Evolutionary conservation across 92 coral and sea anemone genomes (phyloP), one percentile per base, ranked within the genome.

Genomic region (Porites lobata): DNA sequence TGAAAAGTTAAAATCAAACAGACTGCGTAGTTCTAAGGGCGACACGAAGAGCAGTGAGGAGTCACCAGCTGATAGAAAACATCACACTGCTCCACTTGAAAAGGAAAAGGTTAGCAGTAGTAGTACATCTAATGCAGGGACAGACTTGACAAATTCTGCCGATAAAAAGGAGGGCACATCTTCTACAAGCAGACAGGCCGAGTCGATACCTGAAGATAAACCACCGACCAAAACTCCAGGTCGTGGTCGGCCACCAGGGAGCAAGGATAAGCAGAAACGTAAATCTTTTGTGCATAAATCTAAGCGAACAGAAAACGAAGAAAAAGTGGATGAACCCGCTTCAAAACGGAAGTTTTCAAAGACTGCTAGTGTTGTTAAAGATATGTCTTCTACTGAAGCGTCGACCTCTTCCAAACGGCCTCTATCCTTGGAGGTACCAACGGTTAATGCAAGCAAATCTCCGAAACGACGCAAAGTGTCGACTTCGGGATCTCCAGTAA

Each of bases 191-290:
- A 75, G 54, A 29, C 66, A 69, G 19, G 26, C 72, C 3, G 22
- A 13, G 0, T 6, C 80, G 24, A n/a, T 8, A 18, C 61, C 69
- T 11, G 52, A 32, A 22, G 64, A 56, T 14, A 47, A 9, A 69
- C 17, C 76, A 38, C 4, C n/a, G 68, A 67, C 29, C 19, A 67
- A 66, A 20, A 50, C 10, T 12, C 1, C 68, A n/a, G 74, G 76
- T 1, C 75, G 82, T 15, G 89, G 98, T 13, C 96, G 98, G 8
- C 98, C 98, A 9, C 81, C 78, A 8, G 98, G 98, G 1, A 93
- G 96, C 89, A 95, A 93, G 79, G 96, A 95, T 70, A 93, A 95
- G 51, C 94, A 95, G 54, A 95, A 93, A 52, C 90, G 98, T 77
- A 93, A 91, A 83, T 50, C 92, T 0, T 93, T 86, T 62, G 66